These are phyloP conservation scores for Drosophila arawakana DNA, from an alignment of 1,140 invertebrate genomes.

Conservation along the genomic window DNA sequence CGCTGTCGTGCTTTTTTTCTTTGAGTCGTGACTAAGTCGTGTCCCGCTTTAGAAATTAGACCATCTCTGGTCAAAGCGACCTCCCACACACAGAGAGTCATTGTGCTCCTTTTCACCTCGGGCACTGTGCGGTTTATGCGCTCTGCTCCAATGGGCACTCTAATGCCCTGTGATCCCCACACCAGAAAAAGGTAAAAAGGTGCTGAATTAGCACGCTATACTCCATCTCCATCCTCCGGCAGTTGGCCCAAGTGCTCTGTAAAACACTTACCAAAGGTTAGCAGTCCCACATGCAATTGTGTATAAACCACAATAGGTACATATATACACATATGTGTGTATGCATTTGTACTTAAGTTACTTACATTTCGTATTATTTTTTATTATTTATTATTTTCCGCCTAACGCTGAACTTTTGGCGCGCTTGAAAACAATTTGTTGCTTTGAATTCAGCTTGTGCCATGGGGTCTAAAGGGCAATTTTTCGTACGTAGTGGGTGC, in stretches of 20 bases:
- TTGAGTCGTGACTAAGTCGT: no score
- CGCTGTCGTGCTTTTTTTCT: no score
- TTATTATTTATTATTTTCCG: conserved; percentile 7
- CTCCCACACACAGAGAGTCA: not conserved
- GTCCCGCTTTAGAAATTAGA: no score
- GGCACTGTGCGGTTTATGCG: conserved; percentile 48
- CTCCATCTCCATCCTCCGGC: conserved; percentile 7
- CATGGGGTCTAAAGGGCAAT: not conserved
- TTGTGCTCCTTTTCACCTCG: not conserved
- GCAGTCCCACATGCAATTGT: conserved; percentile 13
- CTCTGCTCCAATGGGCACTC: conserved; percentile 44
- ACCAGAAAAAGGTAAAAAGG: conserved; percentile 23
- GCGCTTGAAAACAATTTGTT: not conserved
- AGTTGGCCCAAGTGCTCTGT: not conserved
- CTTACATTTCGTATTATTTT: conserved; percentile 11
- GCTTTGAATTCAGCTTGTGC: not conserved
- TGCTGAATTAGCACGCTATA: conserved; percentile 41
- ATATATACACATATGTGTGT: not conserved
- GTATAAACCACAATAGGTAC: conserved; percentile 7
- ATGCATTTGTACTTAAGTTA: not conserved
- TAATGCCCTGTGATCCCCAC: conserved; percentile 26
- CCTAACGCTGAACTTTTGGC: not conserved
- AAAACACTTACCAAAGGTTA: conserved; percentile 25
- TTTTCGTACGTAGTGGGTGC: not conserved
- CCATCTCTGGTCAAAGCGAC: no score